These are phyloP conservation scores for Agrypnia vestita DNA, from an alignment of 1,140 invertebrate species.

Conservation along the genomic window DNA sequence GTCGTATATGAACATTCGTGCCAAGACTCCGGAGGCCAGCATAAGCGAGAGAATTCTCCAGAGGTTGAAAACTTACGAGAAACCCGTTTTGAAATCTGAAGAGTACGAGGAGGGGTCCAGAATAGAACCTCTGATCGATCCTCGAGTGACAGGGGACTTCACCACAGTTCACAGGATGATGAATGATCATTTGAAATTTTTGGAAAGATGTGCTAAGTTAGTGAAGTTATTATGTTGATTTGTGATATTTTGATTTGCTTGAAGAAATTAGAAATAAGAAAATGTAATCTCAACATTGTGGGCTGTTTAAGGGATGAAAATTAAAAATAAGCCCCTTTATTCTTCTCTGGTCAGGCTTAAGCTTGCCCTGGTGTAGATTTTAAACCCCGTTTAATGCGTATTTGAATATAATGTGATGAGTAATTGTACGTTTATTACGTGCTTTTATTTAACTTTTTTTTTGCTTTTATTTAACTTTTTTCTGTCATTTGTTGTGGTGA, in stretches of 20 bases:
- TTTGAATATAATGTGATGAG: not conserved
- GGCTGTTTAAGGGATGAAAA: no score
- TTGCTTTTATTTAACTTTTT: no score
- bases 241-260: no score
- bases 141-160: constrained; percentile 36
- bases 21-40: constrained; percentile 25
- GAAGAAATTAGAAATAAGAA: no score
- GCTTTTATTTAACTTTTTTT: no score
- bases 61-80: constrained; percentile 53
- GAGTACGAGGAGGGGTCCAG: constrained; percentile 26
- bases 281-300: no score
- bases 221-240: not conserved
- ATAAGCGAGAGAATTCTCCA: constrained; percentile 43
- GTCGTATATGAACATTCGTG: not conserved
- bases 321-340: no score
- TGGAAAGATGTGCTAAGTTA: constrained; percentile 50
- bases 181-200: constrained; percentile 48
- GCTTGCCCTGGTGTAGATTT: no score
- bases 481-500: no score
- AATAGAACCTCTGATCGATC: constrained; percentile 45
- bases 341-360: no score
- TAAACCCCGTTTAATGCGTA: no score
- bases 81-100: constrained; percentile 17
- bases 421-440: not conserved
- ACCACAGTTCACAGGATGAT: constrained; percentile 43